A percentile compares a stretch with the other conserved stretches of the same genome.
Evolutionary conservation across 2,113 vertebrate genomes (phyloP).

Genomic region (Hypocryptadius cinnamomeus): DNA sequence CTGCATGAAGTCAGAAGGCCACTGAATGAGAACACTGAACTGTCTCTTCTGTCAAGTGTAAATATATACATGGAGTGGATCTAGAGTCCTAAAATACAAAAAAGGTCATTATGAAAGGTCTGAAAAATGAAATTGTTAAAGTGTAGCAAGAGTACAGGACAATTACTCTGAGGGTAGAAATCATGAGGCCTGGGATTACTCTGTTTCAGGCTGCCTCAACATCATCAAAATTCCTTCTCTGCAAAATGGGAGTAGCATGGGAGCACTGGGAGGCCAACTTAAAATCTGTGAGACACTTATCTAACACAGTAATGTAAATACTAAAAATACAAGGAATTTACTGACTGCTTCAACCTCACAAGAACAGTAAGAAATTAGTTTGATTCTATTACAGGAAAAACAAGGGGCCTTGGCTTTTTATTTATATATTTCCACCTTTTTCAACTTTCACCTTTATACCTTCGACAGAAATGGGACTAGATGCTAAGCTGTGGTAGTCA

Average conservation of each 20-base stretch:
- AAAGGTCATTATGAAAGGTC: not conserved
- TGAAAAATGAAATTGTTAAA: not conserved
- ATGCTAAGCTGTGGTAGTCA: not conserved
- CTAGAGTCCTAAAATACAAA: not conserved
- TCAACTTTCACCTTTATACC: not conserved
- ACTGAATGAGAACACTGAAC: not conserved
- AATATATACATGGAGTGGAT: not conserved
- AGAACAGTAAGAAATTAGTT: not conserved
- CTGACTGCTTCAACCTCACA: not conserved
- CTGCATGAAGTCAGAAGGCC: not conserved
- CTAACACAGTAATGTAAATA: not conserved
- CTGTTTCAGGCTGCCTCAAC: not conserved
- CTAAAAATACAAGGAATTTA: not conserved
- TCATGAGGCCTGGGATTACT: not conserved
- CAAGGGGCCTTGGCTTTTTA: not conserved
- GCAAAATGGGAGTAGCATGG: not conserved
- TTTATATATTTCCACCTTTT: not conserved
- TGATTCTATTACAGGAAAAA: not conserved
- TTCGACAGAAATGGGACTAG: not conserved
- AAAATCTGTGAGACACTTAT: not conserved
- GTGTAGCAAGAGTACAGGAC: not conserved
- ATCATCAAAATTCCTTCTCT: not conserved
- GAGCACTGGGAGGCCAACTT: not conserved
- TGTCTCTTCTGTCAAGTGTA: not conserved
- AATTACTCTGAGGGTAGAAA: not conserved